phyloP scores from a whole-genome alignment of 2,797 vertebrate species.

The Arnoldichthys spilopterus region DNA sequence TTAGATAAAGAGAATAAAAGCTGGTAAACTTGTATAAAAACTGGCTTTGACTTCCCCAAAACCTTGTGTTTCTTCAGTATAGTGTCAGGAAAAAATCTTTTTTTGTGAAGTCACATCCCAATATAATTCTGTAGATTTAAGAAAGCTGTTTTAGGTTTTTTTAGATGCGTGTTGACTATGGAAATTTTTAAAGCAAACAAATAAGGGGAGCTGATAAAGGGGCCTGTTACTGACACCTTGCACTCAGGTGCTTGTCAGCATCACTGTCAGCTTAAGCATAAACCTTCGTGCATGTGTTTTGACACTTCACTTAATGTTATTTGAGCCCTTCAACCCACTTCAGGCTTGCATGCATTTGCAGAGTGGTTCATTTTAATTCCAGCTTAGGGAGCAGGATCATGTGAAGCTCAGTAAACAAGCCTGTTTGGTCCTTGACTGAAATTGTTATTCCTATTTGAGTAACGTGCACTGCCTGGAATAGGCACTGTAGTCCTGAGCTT shows the following conservation, averaged over 20 bases:
- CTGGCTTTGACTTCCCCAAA: neutral
- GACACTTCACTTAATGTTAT: conserved; percentile 32
- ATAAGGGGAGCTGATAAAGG: conserved; percentile 54
- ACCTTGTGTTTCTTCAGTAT: neutral
- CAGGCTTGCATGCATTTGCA: neutral
- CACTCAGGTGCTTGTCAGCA: conserved; percentile 47
- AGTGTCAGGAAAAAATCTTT: neutral
- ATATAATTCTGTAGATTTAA: neutral
- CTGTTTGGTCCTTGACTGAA: conserved; percentile 37
- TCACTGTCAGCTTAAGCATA: conserved; percentile 29
- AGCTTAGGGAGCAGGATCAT: conserved; percentile 4
- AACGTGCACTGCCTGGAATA: neutral
- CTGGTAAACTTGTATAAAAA: neutral
- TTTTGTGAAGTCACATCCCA: neutral
- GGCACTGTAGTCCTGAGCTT: neutral
- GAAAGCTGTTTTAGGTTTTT: conserved; percentile 31
- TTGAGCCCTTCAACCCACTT: conserved; percentile 25
- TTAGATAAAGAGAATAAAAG: neutral
- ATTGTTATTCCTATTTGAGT: neutral
- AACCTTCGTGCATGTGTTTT: conserved; percentile 44
- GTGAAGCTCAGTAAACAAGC: conserved; percentile 59
- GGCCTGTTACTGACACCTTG: conserved; percentile 60
- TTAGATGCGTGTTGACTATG: neutral
- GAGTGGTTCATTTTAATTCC: conserved; percentile 13
- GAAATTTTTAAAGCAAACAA: conserved; percentile 61